phyloP scores from a whole-genome alignment of 2,797 vertebrate species.

The Sebastes itinus region DNA sequence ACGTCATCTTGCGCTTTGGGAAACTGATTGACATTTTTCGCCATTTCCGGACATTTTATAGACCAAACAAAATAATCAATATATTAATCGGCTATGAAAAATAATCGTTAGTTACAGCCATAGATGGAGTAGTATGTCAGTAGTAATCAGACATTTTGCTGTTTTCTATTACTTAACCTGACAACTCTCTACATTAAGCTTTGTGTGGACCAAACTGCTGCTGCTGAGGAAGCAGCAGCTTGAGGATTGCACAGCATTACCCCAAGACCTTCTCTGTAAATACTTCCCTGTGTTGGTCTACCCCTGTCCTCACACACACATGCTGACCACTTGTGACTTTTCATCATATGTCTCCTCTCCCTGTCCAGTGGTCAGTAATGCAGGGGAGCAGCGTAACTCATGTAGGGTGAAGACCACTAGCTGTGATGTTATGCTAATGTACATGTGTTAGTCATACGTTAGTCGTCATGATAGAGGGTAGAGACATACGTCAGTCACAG shows the following conservation, averaged over 20 bases:
- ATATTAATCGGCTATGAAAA: too few relatives aligned
- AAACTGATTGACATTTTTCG: too few relatives aligned
- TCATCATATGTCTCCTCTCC: constrained; percentile 65
- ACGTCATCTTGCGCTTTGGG: too few relatives aligned
- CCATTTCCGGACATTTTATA: too few relatives aligned
- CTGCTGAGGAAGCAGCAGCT: neutral
- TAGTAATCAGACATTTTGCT: neutral
- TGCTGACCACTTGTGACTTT: constrained; percentile 77
- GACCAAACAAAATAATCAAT: too few relatives aligned
- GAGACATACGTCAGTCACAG: constrained; percentile 32
- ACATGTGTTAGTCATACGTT: constrained; percentile 34
- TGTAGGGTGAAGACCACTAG: constrained; percentile 31
- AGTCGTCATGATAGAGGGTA: constrained; percentile 44
- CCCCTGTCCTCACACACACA: constrained; percentile 21
- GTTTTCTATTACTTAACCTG: neutral
- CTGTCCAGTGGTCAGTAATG: constrained; percentile 49
- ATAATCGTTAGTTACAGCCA: too few relatives aligned
- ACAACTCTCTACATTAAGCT: neutral
- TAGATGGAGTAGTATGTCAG: neutral
- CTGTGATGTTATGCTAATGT: constrained; percentile 49
- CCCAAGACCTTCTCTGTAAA: constrained; percentile 41
- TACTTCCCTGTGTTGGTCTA: constrained; percentile 31
- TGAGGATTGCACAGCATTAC: neutral
- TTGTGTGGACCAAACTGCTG: neutral
- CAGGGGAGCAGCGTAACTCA: constrained; percentile 33